Evolutionary conservation across 2,113 vertebrate genomes (phyloP).

Genomic region (Zeus faber): DNA sequence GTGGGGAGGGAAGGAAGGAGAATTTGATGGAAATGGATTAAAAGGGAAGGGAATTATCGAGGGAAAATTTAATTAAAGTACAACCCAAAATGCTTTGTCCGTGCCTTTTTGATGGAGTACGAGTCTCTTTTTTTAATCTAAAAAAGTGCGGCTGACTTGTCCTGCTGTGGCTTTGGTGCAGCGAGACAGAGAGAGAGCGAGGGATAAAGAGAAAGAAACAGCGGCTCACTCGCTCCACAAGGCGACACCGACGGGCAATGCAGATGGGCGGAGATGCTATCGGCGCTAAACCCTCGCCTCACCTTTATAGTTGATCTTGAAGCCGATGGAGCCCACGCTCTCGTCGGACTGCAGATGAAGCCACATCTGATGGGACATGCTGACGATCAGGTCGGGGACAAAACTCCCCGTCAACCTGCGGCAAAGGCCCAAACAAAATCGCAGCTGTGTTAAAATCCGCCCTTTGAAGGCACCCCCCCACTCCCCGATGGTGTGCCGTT

Average conservation of each 20-base stretch:
- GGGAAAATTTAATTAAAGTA: background rate
- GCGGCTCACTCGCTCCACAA: background rate
- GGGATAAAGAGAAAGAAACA: background rate
- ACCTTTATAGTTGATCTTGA: conserved; percentile 99
- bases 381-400: conserved; percentile 96
- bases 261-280: conserved; percentile 27
- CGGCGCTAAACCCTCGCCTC: conserved; percentile 16
- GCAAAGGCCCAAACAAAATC: conserved; percentile 20
- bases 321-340: conserved; percentile 96
- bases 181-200: conserved; percentile 11
- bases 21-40: background rate
- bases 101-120: conserved; percentile 19
- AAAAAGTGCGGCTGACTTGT: conserved; percentile 33
- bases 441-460: background rate
- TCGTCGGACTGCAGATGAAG: conserved; percentile 96
- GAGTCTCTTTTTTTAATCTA: conserved; percentile 41
- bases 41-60: background rate
- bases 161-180: too few relatives aligned
- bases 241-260: too few relatives aligned
- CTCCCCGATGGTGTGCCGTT: background rate
- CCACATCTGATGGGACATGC: conserved; percentile 98
- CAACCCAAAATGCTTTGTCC: too few relatives aligned
- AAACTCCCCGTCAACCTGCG: conserved; percentile 93
- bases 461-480: conserved; percentile 6
- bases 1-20: conserved; percentile 23